Base-by-base conservation (phyloP, 2,797 vertebrate genomes). In the Enteromius anoplus region DNA sequence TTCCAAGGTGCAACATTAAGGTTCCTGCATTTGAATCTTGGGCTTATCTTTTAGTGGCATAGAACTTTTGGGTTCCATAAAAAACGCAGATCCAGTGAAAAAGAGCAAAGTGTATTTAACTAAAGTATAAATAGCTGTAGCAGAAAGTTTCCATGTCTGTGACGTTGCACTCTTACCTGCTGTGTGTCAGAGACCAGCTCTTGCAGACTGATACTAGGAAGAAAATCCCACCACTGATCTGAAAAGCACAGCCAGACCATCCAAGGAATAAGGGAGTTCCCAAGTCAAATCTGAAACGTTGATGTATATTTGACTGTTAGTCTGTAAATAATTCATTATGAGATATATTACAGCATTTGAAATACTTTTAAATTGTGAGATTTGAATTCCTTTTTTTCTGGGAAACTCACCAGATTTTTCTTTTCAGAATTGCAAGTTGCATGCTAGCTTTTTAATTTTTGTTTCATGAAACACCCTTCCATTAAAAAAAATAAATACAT, bases 221-320 rank as follows among this genome's bases (percentile, higher is more conserved):
- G 91, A 99, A 96, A 82, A 91, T 86, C 6, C 97, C 98, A 0
- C 98, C 98, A 3, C 95, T 92, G 82, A 95, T 92, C 85, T 96
- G 96, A 85, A 98, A 96, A 4, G 92, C 92, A 6, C 97, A 94
- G 89, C 97, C 98, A 23, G 97, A 95, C 98, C 97, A 99, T 84
- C 98, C 98, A 23, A 99, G 96, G 92, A 98, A 99, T 81, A 99
- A 90, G 23, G 98, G 97, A 2, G 96, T 96, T 85, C 98, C 98
- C 40, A 99, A 93, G 91, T 98, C 96, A 87, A 94, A 99, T 90
- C 98, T 99, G 93, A 58, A 81, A 85, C 60, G 88, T 55, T 9
- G 7, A 12, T 23, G 55, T 11, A 66, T 64, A 7, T 32, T 64
- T 32, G 2, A 64, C 29, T 32, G 60, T 64, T 32, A 62, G 23